Evolutionary conservation across 2,113 vertebrate genomes (phyloP), one percentile per base, ranked within the genome.

Genomic region (Pandion haliaetus): DNA sequence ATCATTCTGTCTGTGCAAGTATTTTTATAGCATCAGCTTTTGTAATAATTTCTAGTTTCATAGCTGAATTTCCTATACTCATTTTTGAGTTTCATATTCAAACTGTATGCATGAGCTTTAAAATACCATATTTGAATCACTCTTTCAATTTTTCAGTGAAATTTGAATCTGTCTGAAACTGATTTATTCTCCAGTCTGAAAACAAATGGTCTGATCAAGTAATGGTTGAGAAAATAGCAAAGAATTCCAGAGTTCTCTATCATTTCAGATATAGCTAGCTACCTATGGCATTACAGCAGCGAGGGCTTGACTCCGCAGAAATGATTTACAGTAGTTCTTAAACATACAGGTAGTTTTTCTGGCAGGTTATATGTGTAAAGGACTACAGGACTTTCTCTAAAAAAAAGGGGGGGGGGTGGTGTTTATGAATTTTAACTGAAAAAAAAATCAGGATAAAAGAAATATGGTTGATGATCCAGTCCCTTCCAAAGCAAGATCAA

Each of bases 171-270:
- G 40, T 78, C 91, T 96, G 83, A 63, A 63, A 14, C 38, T 93
- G 92, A 94, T 95, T 93, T 97, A 95, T 84, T 96, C 86, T 84
- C 45, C 54, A 83, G 59, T 47, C 71, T 74, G 77, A 83, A 97
- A 96, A 92, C 76, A 94, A 93, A 86, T 81, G 47, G 26, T 59
- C 82, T 94, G 90, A 94, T 88, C 59, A 86, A 57, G 57, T 66
- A 93, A 63, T 59, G 47, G 52, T 92, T 93, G 69, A 83, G 80
- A 74, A 90, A 88, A 40, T 70, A 80, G 45, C 81, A 79, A 57
- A 76, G 79, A 88, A 93, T 77, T 94, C 34, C 77, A 42, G 47
- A 91, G 29, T 88, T 93, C 38, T 86, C 26, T 92, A 3, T 81
- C 71, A 93, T 93, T 94, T 95, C 70, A 83, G 50, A 50, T 95